Conservation (phyloP, 2,113 vertebrate genomes). For the Catharus fuscescens region DNA sequence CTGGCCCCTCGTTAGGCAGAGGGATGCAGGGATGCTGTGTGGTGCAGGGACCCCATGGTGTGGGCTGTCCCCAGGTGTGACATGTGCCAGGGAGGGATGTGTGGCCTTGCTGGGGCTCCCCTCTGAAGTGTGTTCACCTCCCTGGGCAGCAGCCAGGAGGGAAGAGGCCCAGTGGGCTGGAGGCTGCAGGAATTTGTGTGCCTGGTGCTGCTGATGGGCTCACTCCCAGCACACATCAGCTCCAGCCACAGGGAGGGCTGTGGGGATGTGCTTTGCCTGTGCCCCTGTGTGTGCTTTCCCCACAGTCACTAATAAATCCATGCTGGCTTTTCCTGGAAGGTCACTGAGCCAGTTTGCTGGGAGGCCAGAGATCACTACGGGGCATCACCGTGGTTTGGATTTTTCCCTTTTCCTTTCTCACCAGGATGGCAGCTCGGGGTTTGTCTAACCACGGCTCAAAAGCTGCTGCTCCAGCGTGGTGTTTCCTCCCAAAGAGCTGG, state of each 20-base stretch:
- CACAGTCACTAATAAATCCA: accelerated
- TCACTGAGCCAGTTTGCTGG: neutral
- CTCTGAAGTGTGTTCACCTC: neutral
- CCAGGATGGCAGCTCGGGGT: neutral
- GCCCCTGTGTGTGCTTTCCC: accelerated
- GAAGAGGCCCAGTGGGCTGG: neutral
- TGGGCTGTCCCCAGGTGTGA: no score
- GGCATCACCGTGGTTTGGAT: neutral
- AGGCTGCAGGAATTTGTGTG: neutral
- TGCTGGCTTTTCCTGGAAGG: neutral
- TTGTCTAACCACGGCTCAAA: neutral
- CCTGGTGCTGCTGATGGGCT: neutral
- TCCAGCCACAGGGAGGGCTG: accelerated
- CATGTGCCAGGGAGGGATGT: no score
- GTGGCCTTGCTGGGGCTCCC: no score
- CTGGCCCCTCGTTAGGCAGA: no score
- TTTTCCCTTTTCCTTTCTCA: neutral
- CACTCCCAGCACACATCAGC: accelerated
- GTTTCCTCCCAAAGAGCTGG: neutral
- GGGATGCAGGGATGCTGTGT: no score
- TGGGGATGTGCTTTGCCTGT: neutral
- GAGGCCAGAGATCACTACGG: neutral
- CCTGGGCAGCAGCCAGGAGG: neutral
- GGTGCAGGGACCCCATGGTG: no score
- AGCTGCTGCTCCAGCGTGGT: neutral